Percentiles rank a stretch among this genome's conserved stretches.
phyloP scores from a whole-genome alignment of 64 coral and sea anemone genomes.

The Acropora yongei region DNA sequence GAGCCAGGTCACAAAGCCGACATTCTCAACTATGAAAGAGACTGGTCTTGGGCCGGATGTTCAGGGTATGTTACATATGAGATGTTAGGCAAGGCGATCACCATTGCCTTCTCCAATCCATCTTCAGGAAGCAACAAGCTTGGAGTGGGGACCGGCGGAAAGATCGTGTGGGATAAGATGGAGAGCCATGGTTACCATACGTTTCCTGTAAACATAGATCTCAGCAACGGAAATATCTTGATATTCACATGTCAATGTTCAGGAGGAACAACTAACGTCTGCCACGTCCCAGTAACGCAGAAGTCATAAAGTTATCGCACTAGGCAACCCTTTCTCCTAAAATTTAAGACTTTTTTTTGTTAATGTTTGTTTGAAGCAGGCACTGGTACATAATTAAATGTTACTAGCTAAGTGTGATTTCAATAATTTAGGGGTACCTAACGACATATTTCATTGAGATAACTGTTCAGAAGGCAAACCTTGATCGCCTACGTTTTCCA shows the following conservation, averaged over 20 bases:
- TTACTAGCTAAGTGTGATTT: too few species aligned
- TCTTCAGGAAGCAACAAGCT: constrained; percentile 35
- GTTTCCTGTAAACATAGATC: background rate
- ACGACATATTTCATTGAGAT: too few species aligned
- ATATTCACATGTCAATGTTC: constrained; percentile 44
- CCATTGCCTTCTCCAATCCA: constrained; percentile 70
- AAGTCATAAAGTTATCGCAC: background rate
- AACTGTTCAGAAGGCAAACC: too few species aligned
- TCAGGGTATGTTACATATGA: constrained; percentile 57
- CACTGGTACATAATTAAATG: too few species aligned
- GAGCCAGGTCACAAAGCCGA: background rate
- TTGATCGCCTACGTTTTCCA: background rate
- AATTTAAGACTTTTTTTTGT: too few species aligned
- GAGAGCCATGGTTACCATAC: constrained; percentile 8
- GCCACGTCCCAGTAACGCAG: background rate
- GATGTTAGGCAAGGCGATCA: constrained; percentile 37
- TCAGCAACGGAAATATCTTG: background rate
- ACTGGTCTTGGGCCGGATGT: constrained; percentile 36
- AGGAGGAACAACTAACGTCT: constrained; percentile 18
- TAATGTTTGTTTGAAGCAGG: too few species aligned
- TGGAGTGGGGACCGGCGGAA: constrained; percentile 54
- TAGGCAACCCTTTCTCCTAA: too few species aligned
- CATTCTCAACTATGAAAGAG: constrained; percentile 57
- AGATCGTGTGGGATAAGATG: constrained; percentile 58
- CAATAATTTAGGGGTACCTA: too few species aligned